Evolutionary conservation across 2,113 vertebrate species (phyloP).

Genomic region (Chaetops frenatus): DNA sequence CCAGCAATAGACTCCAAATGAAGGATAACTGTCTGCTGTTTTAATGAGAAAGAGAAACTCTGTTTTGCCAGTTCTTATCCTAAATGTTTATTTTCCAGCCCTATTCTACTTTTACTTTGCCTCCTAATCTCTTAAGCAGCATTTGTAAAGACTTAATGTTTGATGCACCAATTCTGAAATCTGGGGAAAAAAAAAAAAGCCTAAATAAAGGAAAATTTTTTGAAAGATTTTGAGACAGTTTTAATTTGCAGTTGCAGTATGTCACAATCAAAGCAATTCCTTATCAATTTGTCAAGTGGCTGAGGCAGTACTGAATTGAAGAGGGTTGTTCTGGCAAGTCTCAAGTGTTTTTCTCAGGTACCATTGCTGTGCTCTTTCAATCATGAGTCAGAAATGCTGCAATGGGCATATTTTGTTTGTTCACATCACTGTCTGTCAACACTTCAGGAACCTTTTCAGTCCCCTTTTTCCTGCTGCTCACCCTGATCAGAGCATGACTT

Average conservation of each 20-base stretch:
- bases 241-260: not conserved
- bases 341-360: not conserved
- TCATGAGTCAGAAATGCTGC: not conserved
- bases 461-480: constrained; percentile 29
- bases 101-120: not conserved
- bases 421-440: constrained; percentile 54
- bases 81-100: not conserved
- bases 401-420: not conserved
- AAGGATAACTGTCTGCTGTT: not conserved
- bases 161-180: not conserved
- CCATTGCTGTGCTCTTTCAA: not conserved
- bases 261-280: not conserved
- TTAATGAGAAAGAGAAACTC: not conserved
- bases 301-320: not conserved
- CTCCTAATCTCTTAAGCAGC: not conserved
- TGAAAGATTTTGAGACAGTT: not conserved
- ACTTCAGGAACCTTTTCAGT: constrained; percentile 42
- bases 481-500: constrained; percentile 67
- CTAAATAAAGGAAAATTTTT: not conserved
- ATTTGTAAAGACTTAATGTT: not conserved
- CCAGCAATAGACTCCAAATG: not conserved
- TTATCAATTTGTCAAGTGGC: not conserved
- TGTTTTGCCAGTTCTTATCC: not conserved
- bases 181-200: not conserved
- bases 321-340: not conserved